Conservation (phyloP, 2,113 vertebrate species). For the Mastomys coucha region DNA sequence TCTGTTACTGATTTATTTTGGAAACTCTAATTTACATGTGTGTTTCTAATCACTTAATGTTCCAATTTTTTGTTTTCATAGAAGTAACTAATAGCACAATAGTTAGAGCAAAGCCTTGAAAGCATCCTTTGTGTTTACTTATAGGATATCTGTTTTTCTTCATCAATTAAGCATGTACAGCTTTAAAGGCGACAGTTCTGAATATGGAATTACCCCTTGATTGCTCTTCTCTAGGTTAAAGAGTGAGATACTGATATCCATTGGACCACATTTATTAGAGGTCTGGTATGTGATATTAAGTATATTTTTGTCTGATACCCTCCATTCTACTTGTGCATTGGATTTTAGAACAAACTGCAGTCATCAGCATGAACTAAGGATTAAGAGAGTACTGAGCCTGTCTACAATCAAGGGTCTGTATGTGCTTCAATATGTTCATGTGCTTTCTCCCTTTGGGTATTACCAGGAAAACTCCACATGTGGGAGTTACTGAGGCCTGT, state of each 20-base stretch:
- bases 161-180: neutral
- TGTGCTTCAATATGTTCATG: neutral
- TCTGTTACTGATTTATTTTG: neutral
- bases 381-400: neutral
- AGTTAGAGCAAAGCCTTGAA: neutral
- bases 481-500: neutral
- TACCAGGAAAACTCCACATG: neutral
- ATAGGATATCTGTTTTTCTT: neutral
- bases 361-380: neutral
- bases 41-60: neutral
- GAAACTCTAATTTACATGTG: neutral
- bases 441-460: neutral
- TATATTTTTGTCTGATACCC: neutral
- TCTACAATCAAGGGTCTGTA: neutral
- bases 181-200: neutral
- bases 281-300: neutral
- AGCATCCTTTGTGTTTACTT: neutral
- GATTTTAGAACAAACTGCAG: neutral
- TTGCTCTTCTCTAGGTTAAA: neutral
- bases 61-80: neutral
- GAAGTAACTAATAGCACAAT: neutral
- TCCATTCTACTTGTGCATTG: neutral
- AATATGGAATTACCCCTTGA: neutral
- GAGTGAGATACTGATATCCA: neutral
- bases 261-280: neutral